phyloP scores from a whole-genome alignment of 2,888 invertebrate species.

The Prosopocoilus inquinatus region DNA sequence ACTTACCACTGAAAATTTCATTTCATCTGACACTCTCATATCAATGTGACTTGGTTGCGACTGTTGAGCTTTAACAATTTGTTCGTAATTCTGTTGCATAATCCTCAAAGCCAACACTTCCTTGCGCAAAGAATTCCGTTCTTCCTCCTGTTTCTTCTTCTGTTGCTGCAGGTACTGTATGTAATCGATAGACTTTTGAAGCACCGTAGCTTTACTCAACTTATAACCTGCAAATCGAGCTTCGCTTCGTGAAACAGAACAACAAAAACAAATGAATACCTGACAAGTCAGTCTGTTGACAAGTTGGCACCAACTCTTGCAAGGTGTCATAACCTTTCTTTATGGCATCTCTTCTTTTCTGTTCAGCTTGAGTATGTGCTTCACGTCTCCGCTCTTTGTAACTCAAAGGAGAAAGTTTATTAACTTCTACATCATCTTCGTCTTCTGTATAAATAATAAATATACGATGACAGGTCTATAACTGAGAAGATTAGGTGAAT shows the following conservation, averaged over 20 bases:
- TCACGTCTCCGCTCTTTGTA: slow-evolving; percentile 93
- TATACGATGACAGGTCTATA: neutral
- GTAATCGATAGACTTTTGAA: slow-evolving; percentile 93
- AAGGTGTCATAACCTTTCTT: slow-evolving; percentile 95
- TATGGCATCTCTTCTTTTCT: slow-evolving; percentile 94
- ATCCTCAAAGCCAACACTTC: slow-evolving; percentile 92
- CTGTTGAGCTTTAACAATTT: slow-evolving; percentile 94
- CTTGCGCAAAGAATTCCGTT: slow-evolving; percentile 82
- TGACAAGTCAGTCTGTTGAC: slow-evolving; percentile 87
- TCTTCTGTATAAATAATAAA: slow-evolving; percentile 52
- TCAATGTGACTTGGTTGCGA: slow-evolving; percentile 85
- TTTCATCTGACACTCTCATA: slow-evolving; percentile 87
- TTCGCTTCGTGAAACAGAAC: neutral
- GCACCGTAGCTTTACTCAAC: slow-evolving; percentile 91
- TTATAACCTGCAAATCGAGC: slow-evolving; percentile 64
- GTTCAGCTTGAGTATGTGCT: slow-evolving; percentile 95
- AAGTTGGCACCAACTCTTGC: slow-evolving; percentile 90
- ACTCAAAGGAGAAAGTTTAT: slow-evolving; percentile 65
- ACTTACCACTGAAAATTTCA: slow-evolving; percentile 93
- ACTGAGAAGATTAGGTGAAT: neutral
- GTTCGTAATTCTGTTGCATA: slow-evolving; percentile 93
- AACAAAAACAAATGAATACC: slow-evolving; percentile 43
- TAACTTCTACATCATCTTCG: slow-evolving; percentile 62
- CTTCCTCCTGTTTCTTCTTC: slow-evolving; percentile 93
- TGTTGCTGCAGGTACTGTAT: slow-evolving; percentile 89